phyloP scores from a whole-genome alignment of 1,140 invertebrate species.

The Mamestra configurata region DNA sequence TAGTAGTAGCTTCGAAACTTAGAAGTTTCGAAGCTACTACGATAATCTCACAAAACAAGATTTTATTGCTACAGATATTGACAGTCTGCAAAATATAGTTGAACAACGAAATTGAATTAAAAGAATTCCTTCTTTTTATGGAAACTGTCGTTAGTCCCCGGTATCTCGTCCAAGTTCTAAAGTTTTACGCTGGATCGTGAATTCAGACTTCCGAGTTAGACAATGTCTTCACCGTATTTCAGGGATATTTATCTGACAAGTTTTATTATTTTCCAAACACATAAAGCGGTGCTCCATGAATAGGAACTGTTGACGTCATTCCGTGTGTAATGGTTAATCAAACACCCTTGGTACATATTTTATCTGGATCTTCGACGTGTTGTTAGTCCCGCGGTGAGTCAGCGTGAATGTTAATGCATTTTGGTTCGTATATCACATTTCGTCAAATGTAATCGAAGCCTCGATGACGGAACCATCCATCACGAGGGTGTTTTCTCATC shows the following conservation, averaged over 20 bases:
- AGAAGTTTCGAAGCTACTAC: neutral
- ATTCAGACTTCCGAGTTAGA: constrained; percentile 59
- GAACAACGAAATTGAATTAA: constrained; percentile 66
- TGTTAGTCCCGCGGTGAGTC: constrained; percentile 63
- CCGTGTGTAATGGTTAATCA: constrained; percentile 49
- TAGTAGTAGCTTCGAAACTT: no score
- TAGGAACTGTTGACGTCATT: constrained; percentile 44
- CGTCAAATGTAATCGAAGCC: constrained; percentile 74
- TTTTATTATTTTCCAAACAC: constrained; percentile 47
- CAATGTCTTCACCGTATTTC: constrained; percentile 66
- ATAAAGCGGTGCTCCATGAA: constrained; percentile 12
- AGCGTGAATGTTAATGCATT: constrained; percentile 79
- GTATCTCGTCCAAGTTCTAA: constrained; percentile 53
- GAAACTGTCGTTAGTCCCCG: constrained; percentile 62
- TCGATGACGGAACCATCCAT: constrained; percentile 71
- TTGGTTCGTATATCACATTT: constrained; percentile 73
- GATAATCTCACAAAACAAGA: neutral
- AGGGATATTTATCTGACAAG: constrained; percentile 63
- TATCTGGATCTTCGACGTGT: constrained; percentile 54
- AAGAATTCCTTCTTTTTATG: constrained; percentile 58
- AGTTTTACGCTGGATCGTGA: constrained; percentile 61
- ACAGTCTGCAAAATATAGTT: constrained; percentile 36
- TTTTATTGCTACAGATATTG: constrained; percentile 7
- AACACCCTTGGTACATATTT: constrained; percentile 48
- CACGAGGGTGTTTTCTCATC: constrained; percentile 70